Conservation (phyloP, 2,797 vertebrate species). For the Rhinophrynus dorsalis region DNA sequence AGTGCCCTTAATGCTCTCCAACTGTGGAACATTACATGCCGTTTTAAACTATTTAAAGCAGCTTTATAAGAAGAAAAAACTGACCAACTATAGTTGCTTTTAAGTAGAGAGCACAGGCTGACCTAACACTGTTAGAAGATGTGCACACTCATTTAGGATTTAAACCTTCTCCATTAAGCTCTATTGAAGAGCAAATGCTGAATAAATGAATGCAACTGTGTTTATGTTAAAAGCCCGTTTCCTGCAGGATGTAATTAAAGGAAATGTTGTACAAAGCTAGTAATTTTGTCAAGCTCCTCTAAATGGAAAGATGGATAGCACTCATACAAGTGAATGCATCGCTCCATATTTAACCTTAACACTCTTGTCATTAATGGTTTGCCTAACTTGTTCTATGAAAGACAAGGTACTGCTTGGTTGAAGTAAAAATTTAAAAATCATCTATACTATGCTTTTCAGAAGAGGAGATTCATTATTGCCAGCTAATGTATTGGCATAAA, state of each 20-base stretch:
- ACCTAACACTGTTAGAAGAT: constrained; percentile 74
- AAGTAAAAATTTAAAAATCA: constrained; percentile 97
- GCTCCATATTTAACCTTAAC: constrained; percentile 91
- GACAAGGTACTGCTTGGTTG: constrained; percentile 89
- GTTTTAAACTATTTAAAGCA: constrained; percentile 66
- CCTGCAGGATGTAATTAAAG: constrained; percentile 89
- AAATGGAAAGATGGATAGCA: constrained; percentile 98
- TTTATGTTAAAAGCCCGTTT: constrained; percentile 95
- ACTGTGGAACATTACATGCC: constrained; percentile 61
- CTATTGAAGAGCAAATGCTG: constrained; percentile 85
- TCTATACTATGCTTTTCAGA: constrained; percentile 96
- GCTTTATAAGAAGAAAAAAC: constrained; percentile 68
- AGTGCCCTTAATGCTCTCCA: constrained; percentile 55
- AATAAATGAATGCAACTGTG: constrained; percentile 88
- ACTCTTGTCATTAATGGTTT: constrained; percentile 92
- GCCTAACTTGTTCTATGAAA: constrained; percentile 87
- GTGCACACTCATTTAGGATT: constrained; percentile 81
- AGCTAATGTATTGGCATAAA: constrained; percentile 98
- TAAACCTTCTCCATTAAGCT: constrained; percentile 88
- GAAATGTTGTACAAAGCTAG: constrained; percentile 90
- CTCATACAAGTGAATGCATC: constrained; percentile 86
- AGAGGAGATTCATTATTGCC: constrained; percentile 95
- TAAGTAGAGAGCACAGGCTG: constrained; percentile 68
- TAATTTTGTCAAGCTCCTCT: constrained; percentile 95
- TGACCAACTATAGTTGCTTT: constrained; percentile 64